A percentile compares a stretch with the other conserved stretches of the same genome.
phyloP scores from a whole-genome alignment of 1,140 invertebrate species.

The Sitobion miscanthi region DNA sequence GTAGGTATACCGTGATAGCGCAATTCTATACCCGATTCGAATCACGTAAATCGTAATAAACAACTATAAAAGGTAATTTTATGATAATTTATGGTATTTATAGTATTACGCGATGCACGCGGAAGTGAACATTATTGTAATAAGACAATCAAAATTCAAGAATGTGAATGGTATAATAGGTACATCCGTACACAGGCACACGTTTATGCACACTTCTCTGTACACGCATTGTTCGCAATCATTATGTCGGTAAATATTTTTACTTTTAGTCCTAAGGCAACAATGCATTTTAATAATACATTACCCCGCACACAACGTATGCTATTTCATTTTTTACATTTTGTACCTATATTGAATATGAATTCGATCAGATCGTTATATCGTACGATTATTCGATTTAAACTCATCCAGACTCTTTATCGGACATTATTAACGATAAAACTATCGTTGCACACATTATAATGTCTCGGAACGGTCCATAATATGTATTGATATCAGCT shows the following conservation, averaged over 20 bases:
- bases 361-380: constrained; percentile 10
- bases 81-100: background rate
- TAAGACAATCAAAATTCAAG: constrained; percentile 11
- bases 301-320: background rate
- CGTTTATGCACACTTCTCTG: background rate
- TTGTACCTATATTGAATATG: background rate
- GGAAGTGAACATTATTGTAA: background rate
- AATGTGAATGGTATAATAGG: background rate
- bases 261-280: constrained; percentile 19
- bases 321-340: background rate
- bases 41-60: constrained; percentile 30
- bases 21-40: background rate
- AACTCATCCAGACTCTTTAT: background rate
- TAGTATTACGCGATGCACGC: background rate
- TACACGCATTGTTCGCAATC: background rate
- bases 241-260: background rate
- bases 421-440: background rate
- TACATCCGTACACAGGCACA: background rate
- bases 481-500: background rate
- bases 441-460: background rate
- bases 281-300: background rate
- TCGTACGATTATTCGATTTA: background rate
- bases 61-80: background rate
- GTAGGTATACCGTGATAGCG: background rate
- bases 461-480: background rate